A percentile compares a stretch with the other conserved stretches of the same genome.
phyloP scores from a whole-genome alignment of 2,797 vertebrate species.

The Sarcoramphus papa region DNA sequence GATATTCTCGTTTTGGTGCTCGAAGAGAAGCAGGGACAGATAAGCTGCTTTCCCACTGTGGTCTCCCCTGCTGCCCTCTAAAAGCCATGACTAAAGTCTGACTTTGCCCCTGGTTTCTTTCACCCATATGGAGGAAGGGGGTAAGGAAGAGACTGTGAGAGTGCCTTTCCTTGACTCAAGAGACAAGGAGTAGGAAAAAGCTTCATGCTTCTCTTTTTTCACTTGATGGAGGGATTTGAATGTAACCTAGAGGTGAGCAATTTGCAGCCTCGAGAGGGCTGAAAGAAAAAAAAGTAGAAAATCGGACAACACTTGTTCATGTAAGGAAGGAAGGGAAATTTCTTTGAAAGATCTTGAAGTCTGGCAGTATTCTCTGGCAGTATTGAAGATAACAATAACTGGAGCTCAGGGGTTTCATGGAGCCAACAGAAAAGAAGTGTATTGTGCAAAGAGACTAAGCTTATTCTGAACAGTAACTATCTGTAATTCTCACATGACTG shows the following conservation, averaged over 20 bases:
- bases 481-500: neutral
- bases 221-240: neutral
- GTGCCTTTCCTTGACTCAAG: neutral
- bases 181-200: neutral
- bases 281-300: neutral
- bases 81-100: neutral
- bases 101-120: neutral
- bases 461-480: neutral
- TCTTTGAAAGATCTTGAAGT: neutral
- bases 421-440: neutral
- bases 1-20: neutral
- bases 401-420: neutral
- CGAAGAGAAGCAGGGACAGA: neutral
- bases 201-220: neutral
- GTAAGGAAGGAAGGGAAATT: neutral
- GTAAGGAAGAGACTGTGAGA: neutral
- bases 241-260: neutral
- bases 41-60: neutral
- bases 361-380: neutral
- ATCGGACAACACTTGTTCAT: neutral
- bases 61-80: neutral
- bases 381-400: neutral
- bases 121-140: fast-evolving
- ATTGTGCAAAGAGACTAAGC: neutral
- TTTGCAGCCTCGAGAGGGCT: neutral